These are phyloP conservation scores for Epinotia brunnichana DNA, from an alignment of 2,888 invertebrate genomes.

Conservation along the genomic window DNA sequence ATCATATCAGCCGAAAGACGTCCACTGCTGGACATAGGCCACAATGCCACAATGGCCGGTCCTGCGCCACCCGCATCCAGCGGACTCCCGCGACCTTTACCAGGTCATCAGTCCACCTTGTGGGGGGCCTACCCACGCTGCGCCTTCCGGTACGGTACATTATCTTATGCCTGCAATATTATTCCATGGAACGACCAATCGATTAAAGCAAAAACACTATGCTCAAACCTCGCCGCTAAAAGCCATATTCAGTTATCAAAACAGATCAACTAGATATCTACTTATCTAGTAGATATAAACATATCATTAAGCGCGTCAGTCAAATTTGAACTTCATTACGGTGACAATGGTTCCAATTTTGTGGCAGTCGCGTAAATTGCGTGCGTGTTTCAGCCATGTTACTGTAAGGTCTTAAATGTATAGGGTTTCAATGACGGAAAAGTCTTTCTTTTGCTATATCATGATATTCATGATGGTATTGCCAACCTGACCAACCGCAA, in stretches of 20 bases:
- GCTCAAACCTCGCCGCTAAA: constrained; percentile 18
- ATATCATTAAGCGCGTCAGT: not conserved
- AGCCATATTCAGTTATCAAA: constrained; percentile 29
- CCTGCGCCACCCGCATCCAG: too few species aligned
- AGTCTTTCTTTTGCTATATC: not conserved
- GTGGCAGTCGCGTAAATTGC: not conserved
- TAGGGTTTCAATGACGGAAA: not conserved
- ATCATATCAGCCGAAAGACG: too few species aligned
- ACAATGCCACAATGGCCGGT: too few species aligned
- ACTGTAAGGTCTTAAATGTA: constrained; percentile 16
- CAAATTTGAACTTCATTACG: constrained; percentile 5
- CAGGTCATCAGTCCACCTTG: too few species aligned
- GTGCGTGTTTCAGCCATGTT: constrained; percentile 11
- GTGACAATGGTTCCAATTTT: not conserved
- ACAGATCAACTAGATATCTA: constrained; percentile 23
- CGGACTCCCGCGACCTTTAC: too few species aligned
- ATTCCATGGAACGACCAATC: constrained; percentile 21
- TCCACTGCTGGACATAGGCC: too few species aligned
- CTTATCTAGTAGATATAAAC: constrained; percentile 7
- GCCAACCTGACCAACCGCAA: constrained; percentile 38
- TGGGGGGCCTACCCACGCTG: too few species aligned
- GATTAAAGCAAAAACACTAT: constrained; percentile 22
- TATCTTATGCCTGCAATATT: constrained; percentile 19
- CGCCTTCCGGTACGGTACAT: too few species aligned
- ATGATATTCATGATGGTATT: not conserved